A percentile compares a stretch with the other conserved stretches of the same genome.
These are phyloP conservation scores for Percopsis omiscomaycus DNA, from an alignment of 2,797 vertebrate species.

Conservation along the genomic window DNA sequence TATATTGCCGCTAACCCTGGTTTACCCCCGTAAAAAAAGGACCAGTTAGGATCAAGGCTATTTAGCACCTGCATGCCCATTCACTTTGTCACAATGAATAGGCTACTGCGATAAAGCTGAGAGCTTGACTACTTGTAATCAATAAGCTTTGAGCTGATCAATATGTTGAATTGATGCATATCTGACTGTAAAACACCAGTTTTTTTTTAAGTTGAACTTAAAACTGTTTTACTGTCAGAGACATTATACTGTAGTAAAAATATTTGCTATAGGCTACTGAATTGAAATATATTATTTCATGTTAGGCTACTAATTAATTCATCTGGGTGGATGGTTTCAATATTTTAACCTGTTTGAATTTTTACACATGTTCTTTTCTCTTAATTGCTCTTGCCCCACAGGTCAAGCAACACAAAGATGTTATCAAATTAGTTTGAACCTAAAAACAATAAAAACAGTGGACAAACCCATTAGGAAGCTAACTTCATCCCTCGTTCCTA, in stretches of 20 bases:
- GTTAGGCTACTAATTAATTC: no score
- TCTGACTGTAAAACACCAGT: slow-evolving; percentile 15
- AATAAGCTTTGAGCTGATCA: slow-evolving; percentile 38
- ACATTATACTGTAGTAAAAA: not conserved
- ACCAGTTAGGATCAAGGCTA: slow-evolving; percentile 40
- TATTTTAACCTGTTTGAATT: no score
- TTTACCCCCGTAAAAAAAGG: slow-evolving; percentile 34
- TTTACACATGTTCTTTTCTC: no score
- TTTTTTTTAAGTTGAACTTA: slow-evolving; percentile 33
- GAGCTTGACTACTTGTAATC: slow-evolving; percentile 36
- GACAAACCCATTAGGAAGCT: slow-evolving; percentile 28
- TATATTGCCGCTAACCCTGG: slow-evolving; percentile 30
- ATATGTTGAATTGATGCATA: slow-evolving; percentile 28
- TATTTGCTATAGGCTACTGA: no score
- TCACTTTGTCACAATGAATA: slow-evolving; percentile 5
- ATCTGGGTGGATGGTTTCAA: no score
- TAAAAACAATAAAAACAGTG: slow-evolving; percentile 14
- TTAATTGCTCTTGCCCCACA: no score
- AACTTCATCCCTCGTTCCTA: slow-evolving; percentile 23
- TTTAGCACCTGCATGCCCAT: slow-evolving; percentile 20
- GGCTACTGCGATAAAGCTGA: slow-evolving; percentile 15
- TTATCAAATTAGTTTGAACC: slow-evolving; percentile 6
- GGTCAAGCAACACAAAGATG: slow-evolving; percentile 1
- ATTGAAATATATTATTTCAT: not conserved
- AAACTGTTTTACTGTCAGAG: slow-evolving; percentile 1